Base-by-base conservation (phyloP, 1,140 invertebrate species). In the Papilio polyxenes region DNA sequence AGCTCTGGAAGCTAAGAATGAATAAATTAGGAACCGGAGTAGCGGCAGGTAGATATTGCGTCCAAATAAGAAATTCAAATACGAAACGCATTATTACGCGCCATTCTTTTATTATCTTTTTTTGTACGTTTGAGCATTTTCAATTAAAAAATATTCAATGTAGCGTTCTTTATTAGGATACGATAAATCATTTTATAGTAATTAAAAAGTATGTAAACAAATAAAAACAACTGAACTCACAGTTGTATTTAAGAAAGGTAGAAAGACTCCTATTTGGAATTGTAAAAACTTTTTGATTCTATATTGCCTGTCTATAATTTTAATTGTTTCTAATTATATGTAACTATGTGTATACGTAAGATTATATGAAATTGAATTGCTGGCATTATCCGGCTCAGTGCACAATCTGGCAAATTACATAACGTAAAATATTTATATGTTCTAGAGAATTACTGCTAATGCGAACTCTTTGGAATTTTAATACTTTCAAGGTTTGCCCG, bases 401-500 rank as follows among this genome's bases (percentile, higher is more conserved):
- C 77, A 49, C 40, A 62, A 80, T 80, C 78, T 80, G 40, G 17
- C 40, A 49, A 65, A 6, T 87, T 87, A 86, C 83, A 82, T 85
- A 89, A 88, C 81, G 53, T 17, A 69, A 80, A 81, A 81, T 83
- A 85, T 84, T 85, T 83, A 83, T 85, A 77, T 85, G 86, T 89
- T 88, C 88, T 84, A 85, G 69, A 85, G 81, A 87, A 89, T 83
- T 83, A 82, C 69, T 81, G 77, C 83, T 82, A 82, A 82, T 82
- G 81, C 82, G 82, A 84, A 75, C 84, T 86, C 83, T 82, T 89
- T 88, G 88, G 89, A 92, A 91, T 91, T 88, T 87, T 87, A 89
- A 90, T 87, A 86, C 83, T 85, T 86, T 56, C 82, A 83, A 85
- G 82, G 85, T 82, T 84, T 49, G 83, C 72, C 82, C 31, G 69